Evolutionary conservation across 2,797 vertebrate species (phyloP).

Genomic region (Clarias pachynema): DNA sequence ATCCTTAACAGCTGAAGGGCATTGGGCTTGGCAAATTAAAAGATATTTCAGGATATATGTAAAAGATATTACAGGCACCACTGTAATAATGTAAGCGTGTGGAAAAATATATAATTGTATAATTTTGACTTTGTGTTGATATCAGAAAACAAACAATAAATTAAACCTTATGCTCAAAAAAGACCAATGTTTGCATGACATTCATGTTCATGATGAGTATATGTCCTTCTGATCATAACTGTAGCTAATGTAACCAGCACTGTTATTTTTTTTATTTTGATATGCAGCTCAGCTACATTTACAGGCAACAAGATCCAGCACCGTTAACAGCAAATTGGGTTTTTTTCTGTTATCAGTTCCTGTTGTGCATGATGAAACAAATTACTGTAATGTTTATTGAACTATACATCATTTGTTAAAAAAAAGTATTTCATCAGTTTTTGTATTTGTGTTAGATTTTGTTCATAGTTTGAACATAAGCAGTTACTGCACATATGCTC

Average conservation of each 20-base stretch:
- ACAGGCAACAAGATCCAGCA: background rate
- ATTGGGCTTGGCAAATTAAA: too few species aligned
- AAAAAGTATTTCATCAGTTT: background rate
- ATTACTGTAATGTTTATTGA: background rate
- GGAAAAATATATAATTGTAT: too few species aligned
- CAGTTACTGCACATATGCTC: background rate
- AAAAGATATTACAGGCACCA: too few species aligned
- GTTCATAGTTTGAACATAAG: background rate
- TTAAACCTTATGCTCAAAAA: too few species aligned
- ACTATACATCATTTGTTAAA: background rate
- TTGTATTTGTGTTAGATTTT: background rate
- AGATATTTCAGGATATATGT: too few species aligned
- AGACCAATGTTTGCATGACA: too few species aligned
- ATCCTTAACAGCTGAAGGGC: too few species aligned
- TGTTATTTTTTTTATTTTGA: background rate
- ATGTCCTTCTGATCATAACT: too few species aligned
- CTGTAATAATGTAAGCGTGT: too few species aligned
- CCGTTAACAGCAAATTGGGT: background rate
- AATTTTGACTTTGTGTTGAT: too few species aligned
- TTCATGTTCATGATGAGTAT: too few species aligned
- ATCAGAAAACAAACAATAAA: too few species aligned
- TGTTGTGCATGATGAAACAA: background rate
- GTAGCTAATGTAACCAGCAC: background rate
- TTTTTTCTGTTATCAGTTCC: background rate
- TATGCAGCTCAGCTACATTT: background rate